Evolutionary conservation across 2,797 vertebrate species (phyloP), one percentile per base, ranked within the genome.

Genomic region (Otolemur crassicaudatus): DNA sequence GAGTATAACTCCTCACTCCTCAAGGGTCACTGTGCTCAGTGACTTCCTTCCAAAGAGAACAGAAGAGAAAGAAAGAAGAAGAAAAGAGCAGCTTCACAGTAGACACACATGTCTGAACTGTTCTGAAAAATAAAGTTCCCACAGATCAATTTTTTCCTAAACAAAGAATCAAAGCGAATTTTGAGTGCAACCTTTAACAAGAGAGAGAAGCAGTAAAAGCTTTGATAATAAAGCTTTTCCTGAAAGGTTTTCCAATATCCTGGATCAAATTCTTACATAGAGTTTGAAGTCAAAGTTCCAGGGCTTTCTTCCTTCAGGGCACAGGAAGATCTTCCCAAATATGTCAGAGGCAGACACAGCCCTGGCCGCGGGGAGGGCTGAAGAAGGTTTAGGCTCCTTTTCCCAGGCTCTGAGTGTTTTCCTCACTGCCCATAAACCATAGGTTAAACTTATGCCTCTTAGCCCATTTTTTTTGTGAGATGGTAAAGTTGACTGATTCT

Each of bases 171-270:
- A 94, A 95, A 96, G 63, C 56, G n/a, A 88, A 90, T 85, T 90
- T 95, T 90, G 56, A 84, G 81, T 27, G 83, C 67, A 91, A 92
- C 5, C 40, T 91, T 91, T 87, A 92, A 90, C 29, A 87, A 81
- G 83, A 84, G 10, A 91, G 70, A 95, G 85, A 87, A 87, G 31
- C 49, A 89, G 7, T 73, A 69, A 81, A 94, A 79, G 31, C 91
- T 95, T 96, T 93, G 72, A 94, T 94, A 95, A 91, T 82, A 88
- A 95, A 94, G 37, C 10, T 43, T 94, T 92, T 79, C 85, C 43
- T 84, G 90, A 86, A 94, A 91, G 75, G 2, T 73, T 95, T 96
- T 80, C 79, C 60, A 95, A 53, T 76, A 94, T 63, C 31, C 65
- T 91, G 61, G 75, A 91, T 76, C 60, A 90, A 93, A 94, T 92